Evolutionary conservation across 2,797 vertebrate species (phyloP).

Genomic region (Falco novaeseelandiae): DNA sequence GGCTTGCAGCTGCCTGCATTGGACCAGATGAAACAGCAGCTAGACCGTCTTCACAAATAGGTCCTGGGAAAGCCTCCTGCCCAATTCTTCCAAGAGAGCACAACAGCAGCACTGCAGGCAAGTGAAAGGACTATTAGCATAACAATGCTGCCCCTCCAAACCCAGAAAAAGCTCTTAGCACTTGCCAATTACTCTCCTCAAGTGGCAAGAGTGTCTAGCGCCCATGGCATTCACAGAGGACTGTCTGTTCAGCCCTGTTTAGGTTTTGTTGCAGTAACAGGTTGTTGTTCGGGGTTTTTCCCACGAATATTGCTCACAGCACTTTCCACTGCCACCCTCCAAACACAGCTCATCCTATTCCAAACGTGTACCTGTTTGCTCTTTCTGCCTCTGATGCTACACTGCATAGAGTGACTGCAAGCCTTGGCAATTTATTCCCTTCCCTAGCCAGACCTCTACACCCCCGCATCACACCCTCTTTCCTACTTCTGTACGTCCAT

Average conservation of each 20-base stretch:
- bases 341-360: conserved; percentile 19
- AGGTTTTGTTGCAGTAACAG: conserved; percentile 58
- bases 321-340: neutral
- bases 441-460: neutral
- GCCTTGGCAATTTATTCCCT: conserved; percentile 9
- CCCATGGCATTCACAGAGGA: conserved; percentile 2
- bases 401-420: neutral
- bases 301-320: neutral
- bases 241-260: conserved; percentile 38
- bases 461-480: neutral
- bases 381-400: neutral
- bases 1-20: neutral
- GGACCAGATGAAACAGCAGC: neutral
- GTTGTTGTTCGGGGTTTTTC: conserved; percentile 1
- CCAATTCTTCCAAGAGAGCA: conserved; percentile 1
- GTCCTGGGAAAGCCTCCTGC: conserved; percentile 39
- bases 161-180: conserved; percentile 41
- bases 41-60: neutral
- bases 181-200: conserved; percentile 52
- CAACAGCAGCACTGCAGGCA: neutral
- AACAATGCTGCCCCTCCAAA: conserved; percentile 59
- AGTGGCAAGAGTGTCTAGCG: conserved; percentile 43
- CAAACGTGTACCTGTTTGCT: neutral
- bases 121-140: conserved; percentile 65
- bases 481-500: neutral